Percentiles rank a stretch among this genome's conserved stretches.
Conservation (phyloP, 1,140 invertebrate species). For the Asobara japonica region DNA sequence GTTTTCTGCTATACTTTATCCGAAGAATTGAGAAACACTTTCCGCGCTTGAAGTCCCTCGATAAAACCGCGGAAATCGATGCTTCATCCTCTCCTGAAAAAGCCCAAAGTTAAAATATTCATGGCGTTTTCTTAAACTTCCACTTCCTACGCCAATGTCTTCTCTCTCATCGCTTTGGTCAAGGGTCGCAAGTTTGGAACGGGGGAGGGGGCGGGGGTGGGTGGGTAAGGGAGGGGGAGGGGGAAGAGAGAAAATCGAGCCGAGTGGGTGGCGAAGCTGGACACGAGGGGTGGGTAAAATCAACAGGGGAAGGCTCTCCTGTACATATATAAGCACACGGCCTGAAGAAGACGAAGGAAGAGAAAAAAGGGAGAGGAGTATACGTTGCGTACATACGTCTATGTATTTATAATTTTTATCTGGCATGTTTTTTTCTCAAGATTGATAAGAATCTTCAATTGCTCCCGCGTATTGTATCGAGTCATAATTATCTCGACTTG, state of each 20-base stretch:
- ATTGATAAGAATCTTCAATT: too few species aligned
- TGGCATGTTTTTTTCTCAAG: too few species aligned
- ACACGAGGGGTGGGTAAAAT: slow-evolving; percentile 16
- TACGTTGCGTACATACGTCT: slow-evolving; percentile 1
- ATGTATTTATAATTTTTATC: background rate
- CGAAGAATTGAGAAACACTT: background rate
- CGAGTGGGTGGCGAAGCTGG: slow-evolving; percentile 21
- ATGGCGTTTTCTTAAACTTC: slow-evolving; percentile 38
- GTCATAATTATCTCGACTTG: too few species aligned
- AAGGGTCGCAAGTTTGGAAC: slow-evolving; percentile 31
- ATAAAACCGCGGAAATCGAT: background rate
- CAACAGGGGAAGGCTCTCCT: slow-evolving; percentile 7
- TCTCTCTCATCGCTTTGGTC: slow-evolving; percentile 38
- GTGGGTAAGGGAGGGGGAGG: slow-evolving; percentile 26
- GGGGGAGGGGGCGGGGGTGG: slow-evolving; percentile 23
- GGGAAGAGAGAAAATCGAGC: slow-evolving; percentile 35
- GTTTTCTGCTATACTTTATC: too few species aligned
- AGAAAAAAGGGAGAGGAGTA: background rate
- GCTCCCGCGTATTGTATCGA: too few species aligned
- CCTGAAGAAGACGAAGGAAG: slow-evolving; percentile 11
- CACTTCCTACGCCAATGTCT: slow-evolving; percentile 46
- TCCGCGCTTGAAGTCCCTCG: background rate
- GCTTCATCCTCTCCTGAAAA: background rate
- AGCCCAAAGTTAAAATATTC: slow-evolving; percentile 37
- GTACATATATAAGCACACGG: background rate